Conservation (phyloP, 2,888 invertebrate species). For the Elmis aenea region DNA sequence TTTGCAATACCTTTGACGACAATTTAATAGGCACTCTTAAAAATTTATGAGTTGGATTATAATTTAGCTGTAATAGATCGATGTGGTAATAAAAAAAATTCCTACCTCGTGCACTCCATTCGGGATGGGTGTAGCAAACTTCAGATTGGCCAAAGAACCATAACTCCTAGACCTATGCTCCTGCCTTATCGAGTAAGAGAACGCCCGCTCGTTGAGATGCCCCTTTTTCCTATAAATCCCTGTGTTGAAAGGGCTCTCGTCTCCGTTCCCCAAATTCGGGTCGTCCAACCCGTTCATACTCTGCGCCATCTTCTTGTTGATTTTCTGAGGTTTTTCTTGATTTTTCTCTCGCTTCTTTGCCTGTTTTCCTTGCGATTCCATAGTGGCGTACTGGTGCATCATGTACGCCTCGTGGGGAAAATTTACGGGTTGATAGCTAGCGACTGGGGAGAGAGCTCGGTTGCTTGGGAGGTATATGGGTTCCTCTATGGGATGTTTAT, state of each 20-base stretch:
- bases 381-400: conserved; percentile 54
- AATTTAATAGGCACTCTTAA: no score
- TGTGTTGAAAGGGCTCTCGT: conserved; percentile 64
- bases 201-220: conserved; percentile 87
- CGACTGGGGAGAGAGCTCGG: conserved; percentile 53
- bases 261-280: conserved; percentile 40
- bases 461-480: conserved; percentile 55
- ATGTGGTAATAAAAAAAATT: no score
- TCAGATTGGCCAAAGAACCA: conserved; percentile 84
- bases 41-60: no score
- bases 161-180: conserved; percentile 91
- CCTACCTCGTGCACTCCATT: conserved; percentile 44
- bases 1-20: no score
- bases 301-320: conserved; percentile 60
- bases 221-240: conserved; percentile 90
- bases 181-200: conserved; percentile 89
- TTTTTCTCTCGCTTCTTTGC: conserved; percentile 58
- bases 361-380: conserved; percentile 39
- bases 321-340: conserved; percentile 47
- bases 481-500: conserved; percentile 55
- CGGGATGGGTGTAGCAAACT: conserved; percentile 71
- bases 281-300: conserved; percentile 62
- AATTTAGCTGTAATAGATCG: no score
- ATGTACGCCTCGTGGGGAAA: conserved; percentile 56
- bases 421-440: conserved; percentile 53